These are phyloP conservation scores for Neoniphon sammara DNA, from an alignment of 2,797 vertebrate species.

Conservation along the genomic window DNA sequence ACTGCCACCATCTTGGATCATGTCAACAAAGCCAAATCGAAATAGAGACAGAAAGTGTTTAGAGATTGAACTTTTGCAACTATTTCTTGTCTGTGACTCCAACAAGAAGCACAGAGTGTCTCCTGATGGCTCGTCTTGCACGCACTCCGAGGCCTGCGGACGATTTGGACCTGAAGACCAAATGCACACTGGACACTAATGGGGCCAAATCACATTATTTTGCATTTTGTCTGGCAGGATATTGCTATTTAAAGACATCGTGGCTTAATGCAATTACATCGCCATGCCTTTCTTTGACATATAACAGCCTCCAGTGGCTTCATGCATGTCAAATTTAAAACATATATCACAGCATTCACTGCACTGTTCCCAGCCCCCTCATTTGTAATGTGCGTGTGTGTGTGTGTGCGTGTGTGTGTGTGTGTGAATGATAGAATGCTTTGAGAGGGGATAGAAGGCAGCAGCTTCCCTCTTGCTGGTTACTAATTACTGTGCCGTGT, in stretches of 20 bases:
- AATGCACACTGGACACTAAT: slow-evolving; percentile 12
- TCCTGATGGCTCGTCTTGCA: not conserved
- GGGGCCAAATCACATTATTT: slow-evolving; percentile 39
- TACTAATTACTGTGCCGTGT: too few species aligned
- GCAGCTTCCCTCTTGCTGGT: too few species aligned
- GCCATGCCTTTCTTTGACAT: slow-evolving; percentile 35
- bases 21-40: too few species aligned
- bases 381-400: too few species aligned
- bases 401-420: too few species aligned
- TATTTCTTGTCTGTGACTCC: too few species aligned
- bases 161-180: not conserved
- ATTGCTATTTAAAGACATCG: slow-evolving; percentile 41
- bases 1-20: too few species aligned
- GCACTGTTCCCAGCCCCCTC: slow-evolving; percentile 1
- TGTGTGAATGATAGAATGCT: too few species aligned
- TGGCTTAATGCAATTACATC: slow-evolving; percentile 61
- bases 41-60: too few species aligned
- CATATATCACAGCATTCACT: slow-evolving; percentile 20
- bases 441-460: too few species aligned
- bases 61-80: too few species aligned
- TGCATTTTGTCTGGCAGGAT: slow-evolving; percentile 33
- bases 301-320: slow-evolving; percentile 28
- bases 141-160: slow-evolving; percentile 14
- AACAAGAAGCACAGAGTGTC: not conserved
- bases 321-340: slow-evolving; percentile 20